Base-by-base conservation (phyloP, 2,888 invertebrate species). In the Drosophila birchii region DNA sequence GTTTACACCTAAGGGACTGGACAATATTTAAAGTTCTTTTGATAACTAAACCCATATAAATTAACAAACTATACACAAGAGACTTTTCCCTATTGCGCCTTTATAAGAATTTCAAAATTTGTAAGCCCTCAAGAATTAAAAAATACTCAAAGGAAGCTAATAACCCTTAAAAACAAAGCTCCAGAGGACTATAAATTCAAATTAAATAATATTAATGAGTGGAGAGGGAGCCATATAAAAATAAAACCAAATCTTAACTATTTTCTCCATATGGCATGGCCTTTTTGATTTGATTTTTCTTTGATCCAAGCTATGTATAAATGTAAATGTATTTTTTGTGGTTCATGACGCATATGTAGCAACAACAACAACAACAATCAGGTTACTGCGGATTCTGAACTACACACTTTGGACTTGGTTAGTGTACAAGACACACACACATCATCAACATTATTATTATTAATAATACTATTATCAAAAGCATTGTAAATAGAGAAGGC, bases 341-440 rank as follows among this genome's bases (percentile, higher is more conserved):
- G 20, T 20, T 51, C 41, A 63, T 70, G 60, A 68, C 70, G 63
- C 54, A 53, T 55, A 62, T 69, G 59, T 81, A 64, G 72, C 72
- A 79, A 72, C 83, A 79, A 78, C 82, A 77, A 76, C 75, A 70
- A 76, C 64, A 70, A 76, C 62, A 81, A 71, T 62, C 77, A 34
- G n/a, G 53, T 49, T 39, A 72, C n/a, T 6, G 16, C 34, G 11
- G 20, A 14, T 34, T 38, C 38, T 51, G 18, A 34, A 34, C 73
- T 45, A 45, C 60, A 62, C 53, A 61, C 8, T 61, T 61, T 61
- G 29, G 26, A 55, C 45, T 67, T 34, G 45, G 23, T 62, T 49
- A 51, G 64, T 74, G 63, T 43, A 58, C 32, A 53, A 57, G 44
- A 54, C 64, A 64, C 51, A 29, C 29, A 56, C 29, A 55, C 36